Evolutionary conservation across 1,140 invertebrate genomes (phyloP).

Genomic region (Anthonomus grandis): DNA sequence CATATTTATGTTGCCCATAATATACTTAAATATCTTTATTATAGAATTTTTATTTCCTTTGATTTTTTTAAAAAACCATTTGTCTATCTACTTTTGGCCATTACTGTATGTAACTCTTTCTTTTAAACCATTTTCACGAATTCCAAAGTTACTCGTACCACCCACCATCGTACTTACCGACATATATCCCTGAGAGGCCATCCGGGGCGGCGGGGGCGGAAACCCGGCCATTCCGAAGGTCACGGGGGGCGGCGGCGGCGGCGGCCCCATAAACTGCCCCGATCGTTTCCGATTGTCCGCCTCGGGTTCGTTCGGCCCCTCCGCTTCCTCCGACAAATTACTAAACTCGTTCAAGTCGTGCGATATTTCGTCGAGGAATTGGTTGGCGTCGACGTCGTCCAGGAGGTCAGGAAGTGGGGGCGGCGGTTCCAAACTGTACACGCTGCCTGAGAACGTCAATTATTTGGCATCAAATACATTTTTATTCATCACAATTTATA

Average conservation of each 20-base stretch:
- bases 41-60: too few relatives aligned
- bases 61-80: too few relatives aligned
- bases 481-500: neutral
- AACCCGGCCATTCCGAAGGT: conserved; percentile 10
- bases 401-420: conserved; percentile 41
- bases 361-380: conserved; percentile 26
- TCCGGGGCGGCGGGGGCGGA: conserved; percentile 8
- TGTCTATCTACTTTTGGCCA: neutral
- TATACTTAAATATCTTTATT: too few relatives aligned
- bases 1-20: too few relatives aligned
- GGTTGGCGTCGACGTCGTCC: conserved; percentile 35
- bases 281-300: neutral
- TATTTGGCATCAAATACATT: neutral
- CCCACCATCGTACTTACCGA: neutral
- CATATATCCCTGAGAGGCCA: too few relatives aligned
- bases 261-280: conserved; percentile 1
- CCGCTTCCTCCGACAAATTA: conserved; percentile 10
- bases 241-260: conserved; percentile 8
- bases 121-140: neutral
- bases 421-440: conserved; percentile 37
- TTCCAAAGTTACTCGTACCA: neutral
- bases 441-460: neutral
- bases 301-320: neutral
- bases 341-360: conserved; percentile 25
- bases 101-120: neutral